Conservation (phyloP, 30 jellyfish, hydroid and myxozoan genomes). For the Hydractinia echinata region DNA sequence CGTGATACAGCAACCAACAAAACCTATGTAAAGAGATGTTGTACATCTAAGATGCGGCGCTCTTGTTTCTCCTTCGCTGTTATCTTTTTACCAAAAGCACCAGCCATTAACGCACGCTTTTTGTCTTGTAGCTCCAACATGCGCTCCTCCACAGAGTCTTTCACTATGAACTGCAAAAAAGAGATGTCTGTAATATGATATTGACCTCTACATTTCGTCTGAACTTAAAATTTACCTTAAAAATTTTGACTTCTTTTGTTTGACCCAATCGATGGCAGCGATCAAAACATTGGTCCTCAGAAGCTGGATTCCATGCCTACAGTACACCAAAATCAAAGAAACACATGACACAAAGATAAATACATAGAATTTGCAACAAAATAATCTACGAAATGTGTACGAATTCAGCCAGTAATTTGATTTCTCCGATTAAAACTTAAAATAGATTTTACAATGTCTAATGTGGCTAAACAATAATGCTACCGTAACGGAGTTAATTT, state of each 20-base stretch:
- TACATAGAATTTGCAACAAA: no score
- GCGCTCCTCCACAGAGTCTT: conserved; percentile 78
- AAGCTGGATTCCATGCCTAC: conserved; percentile 91
- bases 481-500: no score
- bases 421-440: no score
- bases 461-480: no score
- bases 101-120: conserved; percentile 52
- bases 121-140: conserved; percentile 74
- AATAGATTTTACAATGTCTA: no score
- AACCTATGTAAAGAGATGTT: conserved; percentile 4
- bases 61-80: conserved; percentile 46
- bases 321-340: neutral
- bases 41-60: conserved; percentile 47
- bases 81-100: conserved; percentile 56
- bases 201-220: neutral
- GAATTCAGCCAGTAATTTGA: no score
- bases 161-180: conserved; percentile 59
- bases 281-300: conserved; percentile 84
- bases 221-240: conserved; percentile 30
- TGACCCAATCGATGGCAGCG: conserved; percentile 90
- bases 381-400: no score
- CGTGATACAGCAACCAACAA: no score
- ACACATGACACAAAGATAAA: neutral
- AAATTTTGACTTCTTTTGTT: conserved; percentile 55
- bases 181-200: neutral